A percentile compares a stretch with the other conserved stretches of the same genome.
Evolutionary conservation across 2,113 vertebrate genomes (phyloP).

Genomic region (Terrapene triunguis): DNA sequence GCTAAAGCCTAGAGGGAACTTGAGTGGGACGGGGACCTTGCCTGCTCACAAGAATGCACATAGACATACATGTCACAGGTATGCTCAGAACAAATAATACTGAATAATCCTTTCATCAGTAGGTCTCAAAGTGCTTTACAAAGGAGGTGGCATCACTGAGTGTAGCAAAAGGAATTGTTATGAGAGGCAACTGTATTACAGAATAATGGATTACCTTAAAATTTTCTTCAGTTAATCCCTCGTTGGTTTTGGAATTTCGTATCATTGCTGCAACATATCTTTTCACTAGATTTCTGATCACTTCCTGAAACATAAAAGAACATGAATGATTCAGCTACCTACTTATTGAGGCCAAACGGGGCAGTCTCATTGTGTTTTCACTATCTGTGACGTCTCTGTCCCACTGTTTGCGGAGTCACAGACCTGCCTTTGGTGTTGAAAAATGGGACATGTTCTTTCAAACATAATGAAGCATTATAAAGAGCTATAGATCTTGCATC

Average conservation of each 20-base stretch:
- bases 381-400: background rate
- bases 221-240: conserved; percentile 96
- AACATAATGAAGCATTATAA: background rate
- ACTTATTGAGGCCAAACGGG: background rate
- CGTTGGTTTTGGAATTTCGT: conserved; percentile 95
- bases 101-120: background rate
- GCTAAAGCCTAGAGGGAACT: background rate
- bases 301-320: conserved; percentile 86
- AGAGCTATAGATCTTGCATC: background rate
- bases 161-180: background rate
- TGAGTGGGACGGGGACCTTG: background rate
- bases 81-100: background rate
- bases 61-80: no score
- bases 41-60: background rate
- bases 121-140: background rate
- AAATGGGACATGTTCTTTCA: background rate
- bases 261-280: conserved; percentile 97
- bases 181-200: background rate
- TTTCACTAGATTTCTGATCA: conserved; percentile 95
- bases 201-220: conserved; percentile 88
- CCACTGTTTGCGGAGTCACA: background rate
- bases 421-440: background rate
- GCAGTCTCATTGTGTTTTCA: background rate
- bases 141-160: background rate
- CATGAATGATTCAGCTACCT: background rate